Conservation (phyloP, 2,113 vertebrate genomes). For the Tursiops truncatus region DNA sequence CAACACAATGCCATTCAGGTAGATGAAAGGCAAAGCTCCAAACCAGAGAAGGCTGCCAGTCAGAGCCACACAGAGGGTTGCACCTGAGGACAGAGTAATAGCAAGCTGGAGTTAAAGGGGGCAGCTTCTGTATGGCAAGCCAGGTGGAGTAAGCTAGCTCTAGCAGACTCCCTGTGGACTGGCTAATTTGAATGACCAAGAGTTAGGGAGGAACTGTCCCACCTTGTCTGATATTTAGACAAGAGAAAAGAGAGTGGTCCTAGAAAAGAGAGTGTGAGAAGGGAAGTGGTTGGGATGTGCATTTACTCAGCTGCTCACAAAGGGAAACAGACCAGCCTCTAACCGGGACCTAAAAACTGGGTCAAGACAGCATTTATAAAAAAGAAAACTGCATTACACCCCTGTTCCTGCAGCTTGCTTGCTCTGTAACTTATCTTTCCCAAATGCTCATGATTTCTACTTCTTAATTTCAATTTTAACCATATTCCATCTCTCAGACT, state of each 20-base stretch:
- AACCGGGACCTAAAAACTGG: neutral
- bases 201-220: neutral
- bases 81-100: neutral
- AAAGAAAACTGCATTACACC: neutral
- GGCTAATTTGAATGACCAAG: neutral
- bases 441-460: neutral
- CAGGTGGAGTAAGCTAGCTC: neutral
- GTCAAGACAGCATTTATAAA: neutral
- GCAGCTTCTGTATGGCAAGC: neutral
- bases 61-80: neutral
- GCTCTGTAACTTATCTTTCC: neutral
- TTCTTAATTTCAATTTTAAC: neutral
- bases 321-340: neutral
- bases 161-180: neutral
- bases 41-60: neutral
- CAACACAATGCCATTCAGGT: neutral
- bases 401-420: neutral
- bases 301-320: neutral
- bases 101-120: neutral
- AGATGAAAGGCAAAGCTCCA: neutral
- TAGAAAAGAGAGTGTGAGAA: neutral
- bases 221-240: neutral
- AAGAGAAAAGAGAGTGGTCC: neutral
- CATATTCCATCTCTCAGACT: neutral
- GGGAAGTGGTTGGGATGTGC: neutral